phyloP scores from a whole-genome alignment of 92 coral and sea anemone genomes.

The Scolanthus callimorphus region DNA sequence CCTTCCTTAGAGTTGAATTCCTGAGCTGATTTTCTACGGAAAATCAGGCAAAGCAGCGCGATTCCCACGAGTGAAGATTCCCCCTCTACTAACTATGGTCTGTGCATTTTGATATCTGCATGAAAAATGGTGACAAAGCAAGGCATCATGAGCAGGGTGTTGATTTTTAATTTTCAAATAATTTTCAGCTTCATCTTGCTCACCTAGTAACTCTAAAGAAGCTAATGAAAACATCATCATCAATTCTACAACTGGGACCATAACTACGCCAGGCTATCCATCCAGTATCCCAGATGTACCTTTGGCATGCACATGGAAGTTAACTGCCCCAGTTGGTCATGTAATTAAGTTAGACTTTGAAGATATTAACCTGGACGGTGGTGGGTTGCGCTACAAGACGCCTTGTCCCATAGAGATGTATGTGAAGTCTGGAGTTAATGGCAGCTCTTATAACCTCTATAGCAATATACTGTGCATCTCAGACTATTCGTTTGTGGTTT shows the following conservation, averaged over 20 bases:
- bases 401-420: background rate
- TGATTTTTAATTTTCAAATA: too few species aligned
- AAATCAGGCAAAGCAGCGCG: too few species aligned
- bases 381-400: background rate
- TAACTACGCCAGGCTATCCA: constrained; percentile 45
- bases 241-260: constrained; percentile 25
- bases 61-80: too few species aligned
- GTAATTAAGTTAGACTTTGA: constrained; percentile 34
- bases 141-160: too few species aligned
- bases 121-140: too few species aligned
- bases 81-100: too few species aligned
- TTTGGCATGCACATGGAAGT: constrained; percentile 32
- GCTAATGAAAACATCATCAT: constrained; percentile 15
- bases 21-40: too few species aligned
- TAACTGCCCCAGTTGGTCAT: constrained; percentile 31
- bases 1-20: too few species aligned
- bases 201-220: constrained; percentile 11
- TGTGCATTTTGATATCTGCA: too few species aligned
- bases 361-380: too few species aligned
- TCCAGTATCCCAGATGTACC: constrained; percentile 14
- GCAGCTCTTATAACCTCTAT: background rate
- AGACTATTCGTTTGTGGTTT: background rate
- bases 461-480: background rate
- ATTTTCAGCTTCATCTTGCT: constrained; percentile 17
- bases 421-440: background rate